Evolutionary conservation across 2,888 invertebrate species (phyloP).

Genomic region (Loripinus fragilis): DNA sequence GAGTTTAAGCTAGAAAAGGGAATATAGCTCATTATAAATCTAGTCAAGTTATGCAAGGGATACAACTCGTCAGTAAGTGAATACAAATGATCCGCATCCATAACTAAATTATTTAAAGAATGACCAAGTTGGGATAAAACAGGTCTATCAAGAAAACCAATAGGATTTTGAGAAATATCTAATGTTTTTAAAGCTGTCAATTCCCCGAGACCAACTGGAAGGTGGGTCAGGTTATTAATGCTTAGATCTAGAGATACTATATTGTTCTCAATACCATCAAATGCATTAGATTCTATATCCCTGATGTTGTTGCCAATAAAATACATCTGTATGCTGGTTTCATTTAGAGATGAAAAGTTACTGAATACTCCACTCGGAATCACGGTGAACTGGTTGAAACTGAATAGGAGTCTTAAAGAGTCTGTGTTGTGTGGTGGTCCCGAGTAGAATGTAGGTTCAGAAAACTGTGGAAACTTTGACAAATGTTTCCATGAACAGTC

Average conservation of each 20-base stretch:
- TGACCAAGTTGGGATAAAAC: neutral
- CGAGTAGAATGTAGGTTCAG: neutral
- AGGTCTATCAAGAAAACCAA: neutral
- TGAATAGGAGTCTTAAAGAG: too few relatives aligned
- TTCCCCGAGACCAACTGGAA: neutral
- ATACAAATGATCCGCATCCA: neutral
- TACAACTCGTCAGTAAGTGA: neutral
- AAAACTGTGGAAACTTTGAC: neutral
- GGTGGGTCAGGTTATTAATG: neutral
- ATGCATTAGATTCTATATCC: neutral
- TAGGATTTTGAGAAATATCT: neutral
- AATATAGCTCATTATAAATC: neutral
- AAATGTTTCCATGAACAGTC: neutral
- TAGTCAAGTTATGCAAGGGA: neutral
- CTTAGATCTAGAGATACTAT: neutral
- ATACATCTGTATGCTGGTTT: neutral
- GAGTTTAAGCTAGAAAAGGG: neutral
- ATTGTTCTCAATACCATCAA: neutral
- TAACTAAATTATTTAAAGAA: neutral
- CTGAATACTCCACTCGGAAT: neutral
- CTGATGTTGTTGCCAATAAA: neutral
- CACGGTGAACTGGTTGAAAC: neutral
- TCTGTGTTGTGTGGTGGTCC: neutral
- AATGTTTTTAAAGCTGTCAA: neutral
- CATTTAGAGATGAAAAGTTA: neutral